These are phyloP conservation scores for Pseudomyrmex concolor DNA, from an alignment of 1,140 invertebrate species.

Conservation along the genomic window DNA sequence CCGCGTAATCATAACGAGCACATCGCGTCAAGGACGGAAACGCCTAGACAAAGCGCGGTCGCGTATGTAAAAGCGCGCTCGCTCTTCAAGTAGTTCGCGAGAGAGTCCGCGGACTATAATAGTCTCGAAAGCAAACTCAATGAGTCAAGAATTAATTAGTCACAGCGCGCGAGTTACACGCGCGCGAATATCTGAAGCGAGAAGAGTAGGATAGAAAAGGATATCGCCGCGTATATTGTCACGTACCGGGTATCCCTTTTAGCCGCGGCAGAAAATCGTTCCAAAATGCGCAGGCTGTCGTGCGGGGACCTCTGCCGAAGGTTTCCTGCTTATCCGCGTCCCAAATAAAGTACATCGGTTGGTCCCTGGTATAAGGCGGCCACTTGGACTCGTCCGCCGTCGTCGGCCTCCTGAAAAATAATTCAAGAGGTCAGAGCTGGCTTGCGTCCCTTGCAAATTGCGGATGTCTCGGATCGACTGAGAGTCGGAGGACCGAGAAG, in stretches of 20 bases:
- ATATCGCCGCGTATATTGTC: background rate
- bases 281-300: slow-evolving; percentile 97
- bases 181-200: too few species aligned
- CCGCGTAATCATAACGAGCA: background rate
- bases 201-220: background rate
- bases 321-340: slow-evolving; percentile 90
- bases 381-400: slow-evolving; percentile 92
- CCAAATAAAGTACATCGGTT: slow-evolving; percentile 95
- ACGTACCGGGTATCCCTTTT: slow-evolving; percentile 89
- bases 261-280: slow-evolving; percentile 96
- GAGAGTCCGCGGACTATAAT: too few species aligned
- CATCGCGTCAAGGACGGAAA: background rate
- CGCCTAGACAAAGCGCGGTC: background rate
- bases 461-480: background rate
- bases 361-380: slow-evolving; percentile 94
- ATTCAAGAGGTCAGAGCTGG: slow-evolving; percentile 1
- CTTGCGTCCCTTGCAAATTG: background rate
- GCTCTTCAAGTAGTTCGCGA: too few species aligned
- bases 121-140: background rate
- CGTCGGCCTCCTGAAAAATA: slow-evolving; percentile 91
- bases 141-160: background rate
- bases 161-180: background rate
- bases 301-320: slow-evolving; percentile 91
- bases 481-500: background rate
- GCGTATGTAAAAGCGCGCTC: background rate